Evolutionary conservation across 2,113 vertebrate species (phyloP), one percentile per base, ranked within the genome.

Genomic region (Kryptolebias marmoratus): DNA sequence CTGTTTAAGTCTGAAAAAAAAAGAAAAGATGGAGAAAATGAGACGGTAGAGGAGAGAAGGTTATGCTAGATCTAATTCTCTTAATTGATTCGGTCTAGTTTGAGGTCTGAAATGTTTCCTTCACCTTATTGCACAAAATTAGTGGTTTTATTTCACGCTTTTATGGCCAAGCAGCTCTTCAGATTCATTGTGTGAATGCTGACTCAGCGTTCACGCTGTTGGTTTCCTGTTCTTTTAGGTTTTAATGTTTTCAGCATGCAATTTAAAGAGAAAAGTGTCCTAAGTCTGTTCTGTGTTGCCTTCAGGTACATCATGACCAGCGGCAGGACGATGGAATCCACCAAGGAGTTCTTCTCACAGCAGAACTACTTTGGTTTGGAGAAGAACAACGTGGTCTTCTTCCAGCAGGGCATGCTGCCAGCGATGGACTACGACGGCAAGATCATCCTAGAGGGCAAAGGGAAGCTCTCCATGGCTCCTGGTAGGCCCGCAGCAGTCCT

Each of bases 251-350:
- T 1, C 30, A 47, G 11, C 49, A 1, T 48, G 47, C n/a, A 1
- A 28, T 64, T 64, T 16, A 31, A 30, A 22, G 16, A 9, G 30
- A 56, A 36, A 44, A 45, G 2, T 0, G 36, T 30, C 14, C 9
- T 18, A 48, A 9, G 0, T 70, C 60, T 0, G 15, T 42, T 55
- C 30, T 31, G 50, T 76, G 16, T 57, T 68, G 27, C 80, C 31
- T 76, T 75, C 71, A 99, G 98, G 98, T 99, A 99, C 89, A 98
- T 99, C 68, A 99, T 99, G 98, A 98, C 97, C 49, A 99, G 97
- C 1, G 96, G 97, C 22, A 92, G 96, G 64, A 99, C 97, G 2
- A 96, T 98, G 96, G 94, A 95, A 14, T 92, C 94, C 27, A 99
- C 97, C 1, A 91, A 93, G 79, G 94, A 95, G 1, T 99, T 96